Conservation (phyloP, 92 coral and sea anemone species). For the Phenganax marumi region DNA sequence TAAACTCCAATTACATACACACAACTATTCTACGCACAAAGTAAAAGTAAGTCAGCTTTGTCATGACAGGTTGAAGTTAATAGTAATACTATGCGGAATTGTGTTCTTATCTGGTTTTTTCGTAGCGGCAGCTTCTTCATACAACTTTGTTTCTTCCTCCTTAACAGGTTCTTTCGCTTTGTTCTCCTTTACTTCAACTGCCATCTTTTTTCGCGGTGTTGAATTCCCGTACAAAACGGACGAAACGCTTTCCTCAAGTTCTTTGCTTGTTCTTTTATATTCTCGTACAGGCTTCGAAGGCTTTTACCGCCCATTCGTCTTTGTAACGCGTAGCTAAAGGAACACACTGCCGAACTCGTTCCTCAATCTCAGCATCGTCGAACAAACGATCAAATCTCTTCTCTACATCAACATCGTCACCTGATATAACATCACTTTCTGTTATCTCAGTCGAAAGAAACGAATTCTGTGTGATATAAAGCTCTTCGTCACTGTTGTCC, state of each 20-base stretch:
- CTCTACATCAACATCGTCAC: not conserved
- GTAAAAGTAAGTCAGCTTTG: not conserved
- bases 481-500: constrained; percentile 16
- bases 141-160: not conserved
- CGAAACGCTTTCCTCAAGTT: constrained; percentile 38
- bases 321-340: constrained; percentile 39
- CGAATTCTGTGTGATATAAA: constrained; percentile 11
- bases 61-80: constrained; percentile 2
- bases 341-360: constrained; percentile 35
- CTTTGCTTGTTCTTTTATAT: constrained; percentile 45
- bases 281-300: constrained; percentile 39
- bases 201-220: constrained; percentile 1
- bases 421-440: constrained; percentile 26
- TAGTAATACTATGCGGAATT: not conserved
- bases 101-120: not conserved
- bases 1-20: not conserved
- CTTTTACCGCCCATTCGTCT: constrained; percentile 48
- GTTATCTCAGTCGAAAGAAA: not conserved
- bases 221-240: constrained; percentile 38
- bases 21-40: not conserved
- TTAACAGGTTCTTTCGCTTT: not conserved
- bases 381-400: constrained; percentile 5
- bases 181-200: constrained; percentile 13
- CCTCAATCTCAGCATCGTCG: constrained; percentile 5
- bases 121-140: not conserved